Percentiles rank a stretch among this genome's conserved stretches.
These are phyloP conservation scores for Gopherus evgoodei DNA, from an alignment of 2,113 vertebrate genomes.

Conservation along the genomic window DNA sequence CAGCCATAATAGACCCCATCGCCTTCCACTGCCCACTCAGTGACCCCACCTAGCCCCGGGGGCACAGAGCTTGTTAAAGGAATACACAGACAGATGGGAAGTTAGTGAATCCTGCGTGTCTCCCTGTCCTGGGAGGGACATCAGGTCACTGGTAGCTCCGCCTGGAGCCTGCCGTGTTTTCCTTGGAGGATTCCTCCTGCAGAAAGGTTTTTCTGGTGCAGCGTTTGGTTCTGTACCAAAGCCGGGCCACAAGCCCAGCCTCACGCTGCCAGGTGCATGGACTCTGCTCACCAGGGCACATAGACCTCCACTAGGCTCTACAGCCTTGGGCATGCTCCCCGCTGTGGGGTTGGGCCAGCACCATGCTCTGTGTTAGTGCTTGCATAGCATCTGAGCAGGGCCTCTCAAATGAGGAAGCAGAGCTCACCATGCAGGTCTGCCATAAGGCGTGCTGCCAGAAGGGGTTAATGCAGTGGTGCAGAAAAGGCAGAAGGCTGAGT, in stretches of 20 bases:
- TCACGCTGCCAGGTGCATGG: not conserved
- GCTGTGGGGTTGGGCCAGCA: not conserved
- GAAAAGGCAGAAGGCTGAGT: not conserved
- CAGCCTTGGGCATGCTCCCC: fast-evolving
- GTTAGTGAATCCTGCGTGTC: not conserved
- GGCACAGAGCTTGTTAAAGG: not conserved
- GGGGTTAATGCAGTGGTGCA: not conserved
- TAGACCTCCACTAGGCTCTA: not conserved
- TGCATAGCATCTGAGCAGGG: not conserved
- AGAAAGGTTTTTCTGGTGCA: not conserved
- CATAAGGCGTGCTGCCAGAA: not conserved
- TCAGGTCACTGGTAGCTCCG: not conserved
- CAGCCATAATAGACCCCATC: not conserved
- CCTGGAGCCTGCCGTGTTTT: not conserved
- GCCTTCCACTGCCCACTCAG: not conserved
- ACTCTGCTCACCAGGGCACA: not conserved
- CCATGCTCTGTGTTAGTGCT: not conserved
- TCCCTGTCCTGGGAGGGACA: not conserved
- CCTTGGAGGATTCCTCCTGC: not conserved
- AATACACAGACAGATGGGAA: not conserved
- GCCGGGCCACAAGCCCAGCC: not conserved
- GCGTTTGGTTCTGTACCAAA: not conserved
- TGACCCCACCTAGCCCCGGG: not conserved
- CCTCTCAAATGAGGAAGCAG: not conserved
- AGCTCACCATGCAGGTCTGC: not conserved